Evolutionary conservation across 2,797 vertebrate species (phyloP).

Genomic region (Danio tinwini): DNA sequence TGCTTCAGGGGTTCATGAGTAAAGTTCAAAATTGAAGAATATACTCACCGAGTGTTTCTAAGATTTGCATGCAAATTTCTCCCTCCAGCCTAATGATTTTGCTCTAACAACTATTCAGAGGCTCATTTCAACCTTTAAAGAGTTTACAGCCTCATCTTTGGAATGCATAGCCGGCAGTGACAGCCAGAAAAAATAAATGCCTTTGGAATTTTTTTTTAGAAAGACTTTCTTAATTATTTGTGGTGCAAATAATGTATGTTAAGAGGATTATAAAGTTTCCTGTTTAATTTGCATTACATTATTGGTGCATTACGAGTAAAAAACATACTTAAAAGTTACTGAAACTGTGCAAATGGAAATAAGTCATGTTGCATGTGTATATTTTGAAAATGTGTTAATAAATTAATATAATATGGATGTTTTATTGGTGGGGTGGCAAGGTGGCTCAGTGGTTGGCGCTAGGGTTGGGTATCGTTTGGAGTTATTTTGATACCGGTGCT

Average conservation of each 20-base stretch:
- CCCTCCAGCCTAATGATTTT: constrained; percentile 28
- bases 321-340: not conserved
- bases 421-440: not conserved
- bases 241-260: constrained; percentile 24
- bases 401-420: not conserved
- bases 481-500: too few species aligned
- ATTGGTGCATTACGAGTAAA: not conserved
- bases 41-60: constrained; percentile 32
- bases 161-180: not conserved
- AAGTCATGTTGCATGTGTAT: not conserved
- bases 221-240: constrained; percentile 28
- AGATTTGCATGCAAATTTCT: constrained; percentile 47
- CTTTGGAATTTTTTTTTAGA: constrained; percentile 2
- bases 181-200: not conserved
- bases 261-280: constrained; percentile 25
- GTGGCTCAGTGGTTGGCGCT: too few species aligned
- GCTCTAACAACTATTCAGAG: constrained; percentile 13
- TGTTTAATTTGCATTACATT: constrained; percentile 14
- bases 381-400: not conserved
- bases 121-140: constrained; percentile 42
- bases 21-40: constrained; percentile 41
- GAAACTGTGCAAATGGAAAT: not conserved
- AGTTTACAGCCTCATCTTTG: constrained; percentile 8
- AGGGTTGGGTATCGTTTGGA: too few species aligned
- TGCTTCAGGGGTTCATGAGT: constrained; percentile 33